These are phyloP conservation scores for Philhelius pedissequus DNA, from an alignment of 2,888 invertebrate genomes.

Conservation along the genomic window DNA sequence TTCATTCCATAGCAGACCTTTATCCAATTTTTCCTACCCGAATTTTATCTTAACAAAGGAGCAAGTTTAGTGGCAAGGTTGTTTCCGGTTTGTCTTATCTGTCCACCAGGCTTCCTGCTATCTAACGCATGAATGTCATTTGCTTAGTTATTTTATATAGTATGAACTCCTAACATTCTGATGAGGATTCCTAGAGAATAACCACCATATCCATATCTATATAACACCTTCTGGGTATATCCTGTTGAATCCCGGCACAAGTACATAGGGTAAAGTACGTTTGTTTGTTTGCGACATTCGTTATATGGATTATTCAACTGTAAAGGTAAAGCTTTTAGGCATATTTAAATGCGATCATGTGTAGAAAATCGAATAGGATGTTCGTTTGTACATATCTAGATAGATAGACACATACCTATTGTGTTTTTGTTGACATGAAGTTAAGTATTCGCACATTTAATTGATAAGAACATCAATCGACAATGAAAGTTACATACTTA, in stretches of 20 bases:
- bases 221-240: background rate
- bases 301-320: constrained; percentile 32
- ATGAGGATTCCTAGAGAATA: background rate
- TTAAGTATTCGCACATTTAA: background rate
- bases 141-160: constrained; percentile 16
- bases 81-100: constrained; percentile 45
- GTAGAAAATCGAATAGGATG: background rate
- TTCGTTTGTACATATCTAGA: background rate
- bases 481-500: constrained; percentile 8
- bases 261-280: background rate
- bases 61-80: background rate
- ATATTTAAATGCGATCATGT: constrained; percentile 30
- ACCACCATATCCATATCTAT: background rate
- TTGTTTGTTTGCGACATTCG: constrained; percentile 45
- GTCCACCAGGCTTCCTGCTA: constrained; percentile 6
- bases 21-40: background rate
- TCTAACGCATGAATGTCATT: constrained; percentile 34
- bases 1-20: background rate
- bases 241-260: constrained; percentile 27
- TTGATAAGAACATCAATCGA: constrained; percentile 51
- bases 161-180: constrained; percentile 22
- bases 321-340: constrained; percentile 1
- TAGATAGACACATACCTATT: background rate
- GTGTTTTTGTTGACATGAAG: background rate
- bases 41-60: background rate